phyloP scores from a whole-genome alignment of 2,888 invertebrate genomes.

The Chloroclysta siterata region DNA sequence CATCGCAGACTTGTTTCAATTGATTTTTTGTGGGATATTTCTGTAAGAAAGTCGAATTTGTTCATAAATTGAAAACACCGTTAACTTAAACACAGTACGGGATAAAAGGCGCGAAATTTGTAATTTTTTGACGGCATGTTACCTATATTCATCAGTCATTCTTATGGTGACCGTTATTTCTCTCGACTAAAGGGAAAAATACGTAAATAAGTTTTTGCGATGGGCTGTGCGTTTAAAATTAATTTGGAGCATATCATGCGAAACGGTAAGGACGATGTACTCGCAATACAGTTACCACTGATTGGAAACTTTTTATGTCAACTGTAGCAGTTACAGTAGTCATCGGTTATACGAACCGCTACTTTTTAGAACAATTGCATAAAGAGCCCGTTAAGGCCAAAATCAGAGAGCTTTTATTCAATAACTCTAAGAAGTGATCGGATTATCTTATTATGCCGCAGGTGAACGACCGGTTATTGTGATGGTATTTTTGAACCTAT shows the following conservation, averaged over 20 bases:
- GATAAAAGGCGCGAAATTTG: slow-evolving; percentile 75
- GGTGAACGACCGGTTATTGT: too few species aligned
- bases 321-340: too few species aligned
- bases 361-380: too few species aligned
- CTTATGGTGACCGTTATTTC: slow-evolving; percentile 52
- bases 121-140: slow-evolving; percentile 64
- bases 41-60: slow-evolving; percentile 55
- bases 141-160: slow-evolving; percentile 52
- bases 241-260: slow-evolving; percentile 9
- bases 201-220: slow-evolving; percentile 32
- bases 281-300: not conserved
- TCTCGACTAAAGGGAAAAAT: slow-evolving; percentile 44
- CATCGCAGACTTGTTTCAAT: slow-evolving; percentile 46
- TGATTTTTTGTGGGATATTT: slow-evolving; percentile 50
- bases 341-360: too few species aligned
- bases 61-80: slow-evolving; percentile 64
- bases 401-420: too few species aligned
- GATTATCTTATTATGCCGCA: too few species aligned
- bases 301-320: not conserved
- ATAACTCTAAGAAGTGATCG: too few species aligned
- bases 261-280: too few species aligned
- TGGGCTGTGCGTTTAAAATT: slow-evolving; percentile 5
- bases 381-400: too few species aligned
- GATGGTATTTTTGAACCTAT: too few species aligned
- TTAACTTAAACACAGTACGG: slow-evolving; percentile 67